These are phyloP conservation scores for Eretmochelys imbricata DNA, from an alignment of 2,113 vertebrate genomes.

Conservation along the genomic window DNA sequence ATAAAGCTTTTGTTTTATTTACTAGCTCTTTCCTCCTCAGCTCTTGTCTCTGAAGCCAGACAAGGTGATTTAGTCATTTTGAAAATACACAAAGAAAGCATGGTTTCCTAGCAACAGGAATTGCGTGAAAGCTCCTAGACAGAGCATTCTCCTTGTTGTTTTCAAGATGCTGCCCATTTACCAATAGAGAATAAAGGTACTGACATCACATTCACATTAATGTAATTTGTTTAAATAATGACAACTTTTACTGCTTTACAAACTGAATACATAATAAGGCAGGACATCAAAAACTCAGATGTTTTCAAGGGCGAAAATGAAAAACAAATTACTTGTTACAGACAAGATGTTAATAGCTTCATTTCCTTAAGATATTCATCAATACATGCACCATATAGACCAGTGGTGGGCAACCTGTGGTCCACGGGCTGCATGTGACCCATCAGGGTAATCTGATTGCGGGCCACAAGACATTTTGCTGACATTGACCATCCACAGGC, in stretches of 20 bases:
- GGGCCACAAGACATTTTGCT: too few relatives aligned
- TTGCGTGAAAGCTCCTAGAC: not conserved
- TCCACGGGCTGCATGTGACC: too few relatives aligned
- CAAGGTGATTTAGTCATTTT: not conserved
- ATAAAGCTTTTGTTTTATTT: not conserved
- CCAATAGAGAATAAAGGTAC: not conserved
- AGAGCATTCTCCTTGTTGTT: not conserved
- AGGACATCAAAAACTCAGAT: rapidly evolving
- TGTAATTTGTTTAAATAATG: not conserved
- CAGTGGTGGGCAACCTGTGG: too few relatives aligned
- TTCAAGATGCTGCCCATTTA: not conserved
- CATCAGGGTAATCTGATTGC: too few relatives aligned
- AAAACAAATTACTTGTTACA: not conserved
- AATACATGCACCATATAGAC: not conserved
- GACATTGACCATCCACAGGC: too few relatives aligned
- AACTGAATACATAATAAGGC: rapidly evolving
- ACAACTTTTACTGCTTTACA: rapidly evolving
- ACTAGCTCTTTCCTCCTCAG: not conserved
- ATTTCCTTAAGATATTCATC: not conserved
- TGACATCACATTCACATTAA: not conserved
- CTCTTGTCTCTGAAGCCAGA: not conserved
- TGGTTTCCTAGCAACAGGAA: conserved; percentile 52
- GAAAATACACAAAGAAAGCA: conserved; percentile 31
- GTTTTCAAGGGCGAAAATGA: not conserved
- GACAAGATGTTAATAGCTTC: not conserved